Evolutionary conservation across 2,113 vertebrate species (phyloP).

Genomic region (Periophthalmodon schlosseri): DNA sequence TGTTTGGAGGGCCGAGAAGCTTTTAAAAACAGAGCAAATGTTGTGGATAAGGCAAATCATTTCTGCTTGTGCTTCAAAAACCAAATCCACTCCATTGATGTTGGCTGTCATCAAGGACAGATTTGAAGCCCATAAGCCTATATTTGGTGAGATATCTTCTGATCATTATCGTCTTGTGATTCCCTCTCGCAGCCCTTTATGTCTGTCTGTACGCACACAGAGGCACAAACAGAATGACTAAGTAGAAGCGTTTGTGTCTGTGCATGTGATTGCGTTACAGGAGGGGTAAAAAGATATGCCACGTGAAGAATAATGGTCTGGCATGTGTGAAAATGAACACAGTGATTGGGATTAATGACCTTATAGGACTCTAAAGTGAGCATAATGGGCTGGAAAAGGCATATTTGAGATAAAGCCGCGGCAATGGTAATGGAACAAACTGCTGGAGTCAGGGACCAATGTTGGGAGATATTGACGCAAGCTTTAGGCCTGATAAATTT

Average conservation of each 20-base stretch:
- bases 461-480: conserved; percentile 52
- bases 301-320: conserved; percentile 68
- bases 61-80: conserved; percentile 38
- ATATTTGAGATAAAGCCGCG: conserved; percentile 70
- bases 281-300: conserved; percentile 66
- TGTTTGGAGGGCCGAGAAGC: conserved; percentile 18
- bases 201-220: conserved; percentile 44
- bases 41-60: conserved; percentile 50
- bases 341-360: conserved; percentile 76
- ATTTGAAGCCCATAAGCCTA: conserved; percentile 48
- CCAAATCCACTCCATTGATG: conserved; percentile 37
- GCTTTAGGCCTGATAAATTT: conserved; percentile 62
- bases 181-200: conserved; percentile 39
- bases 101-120: conserved; percentile 46
- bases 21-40: conserved; percentile 55
- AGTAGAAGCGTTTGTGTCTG: conserved; percentile 34
- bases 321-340: conserved; percentile 75
- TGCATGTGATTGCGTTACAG: conserved; percentile 30
- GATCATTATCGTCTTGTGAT: conserved; percentile 54
- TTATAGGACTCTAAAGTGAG: conserved; percentile 71
- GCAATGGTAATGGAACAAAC: conserved; percentile 70
- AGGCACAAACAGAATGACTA: conserved; percentile 62
- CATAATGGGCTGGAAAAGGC: conserved; percentile 76
- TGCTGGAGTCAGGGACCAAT: conserved; percentile 51
- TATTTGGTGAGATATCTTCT: conserved; percentile 51